Base-by-base conservation (phyloP, 1,140 invertebrate species). In the Eurosta solidaginis region DNA sequence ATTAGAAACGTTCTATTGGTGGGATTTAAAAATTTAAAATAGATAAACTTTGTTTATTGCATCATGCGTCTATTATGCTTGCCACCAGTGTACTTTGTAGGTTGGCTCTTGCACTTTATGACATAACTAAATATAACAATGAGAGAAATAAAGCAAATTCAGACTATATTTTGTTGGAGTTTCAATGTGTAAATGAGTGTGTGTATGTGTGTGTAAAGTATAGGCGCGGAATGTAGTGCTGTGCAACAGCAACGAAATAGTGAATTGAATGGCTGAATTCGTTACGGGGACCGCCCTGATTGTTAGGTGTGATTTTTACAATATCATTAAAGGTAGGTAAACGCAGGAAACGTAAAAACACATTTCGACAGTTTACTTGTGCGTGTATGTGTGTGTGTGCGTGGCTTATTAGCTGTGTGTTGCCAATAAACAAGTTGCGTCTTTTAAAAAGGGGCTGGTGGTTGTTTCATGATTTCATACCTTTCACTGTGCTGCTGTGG, bases 21-120 rank as follows among this genome's bases (percentile, higher is more conserved):
- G n/a, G n/a, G n/a, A n/a, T n/a, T n/a, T n/a, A n/a, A n/a, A n/a
- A n/a, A n/a, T n/a, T n/a, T n/a, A n/a, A n/a, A n/a, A n/a, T n/a
- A n/a, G n/a, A n/a, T n/a, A n/a, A n/a, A n/a, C n/a, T n/a, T n/a
- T n/a, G n/a, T n/a, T n/a, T n/a, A n/a, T n/a, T n/a, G n/a, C n/a
- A n/a, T n/a, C n/a, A n/a, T n/a, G 80, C 68, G 79, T 82, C 81
- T 84, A 83, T 85, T 83, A 83, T 84, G 83, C 85, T 84, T 42
- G 52, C 20, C 6, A 42, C 7, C 79, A 63, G 75, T n/a, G n/a
- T n/a, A n/a, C n/a, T n/a, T n/a, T 29, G 50, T 54, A 25, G 12
- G 14, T 14, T 47, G 29, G 54, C 17, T 17, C 14, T 17, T 59
- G 29, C 54, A 68, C 59, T 40, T 40, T 29, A 68, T 68, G 59